Base-by-base conservation (phyloP, 2,888 invertebrate genomes). In the Perizoma flavofasciatum region DNA sequence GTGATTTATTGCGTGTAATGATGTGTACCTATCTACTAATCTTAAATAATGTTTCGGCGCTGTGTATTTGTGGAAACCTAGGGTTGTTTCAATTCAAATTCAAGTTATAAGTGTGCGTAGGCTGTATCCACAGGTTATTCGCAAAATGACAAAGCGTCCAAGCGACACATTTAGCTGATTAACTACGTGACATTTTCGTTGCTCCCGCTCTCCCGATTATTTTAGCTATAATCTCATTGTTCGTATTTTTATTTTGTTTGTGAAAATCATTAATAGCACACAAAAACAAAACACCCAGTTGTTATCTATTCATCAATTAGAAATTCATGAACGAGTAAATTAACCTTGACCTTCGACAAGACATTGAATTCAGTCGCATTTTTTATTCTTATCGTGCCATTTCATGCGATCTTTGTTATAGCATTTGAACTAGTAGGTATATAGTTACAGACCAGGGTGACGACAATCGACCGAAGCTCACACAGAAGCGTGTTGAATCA, bases 271-370 rank as follows among this genome's bases (percentile, higher is more conserved):
- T n/a, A 11, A 11, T 44, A 11, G 8, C 32, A 10, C 9, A 5
- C 11, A 8, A 47, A 40, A 45, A 45, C 8, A 49, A 39, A 43
- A 40, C 45, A 51, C 39, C 8, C 5, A 46, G 46, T 22, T 34
- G 32, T 5, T 43, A 5, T 45, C 11, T 46, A 57, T 9, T 45
- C 34, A 59, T 33, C 49, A 49, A 60, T 60, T 48, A 40, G 34
- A 43, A 10, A 55, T 55, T 55, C 55, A 60, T 45, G 48, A 47
- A 41, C 41, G 22, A 50, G 34, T 48, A 8, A 47, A 54, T 44
- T 34, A 49, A 45, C 63, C 56, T 59, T 50, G 56, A 40, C 63
- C 59, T 55, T 59, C 22, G 10, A 35, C 6, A 4, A 57, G 48
- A 44, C 56, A 56, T 57, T 59, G 56, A 53, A 50, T 44, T 44